Conservation (phyloP, 2,888 invertebrate species). For the Cantharis flavilabris region DNA sequence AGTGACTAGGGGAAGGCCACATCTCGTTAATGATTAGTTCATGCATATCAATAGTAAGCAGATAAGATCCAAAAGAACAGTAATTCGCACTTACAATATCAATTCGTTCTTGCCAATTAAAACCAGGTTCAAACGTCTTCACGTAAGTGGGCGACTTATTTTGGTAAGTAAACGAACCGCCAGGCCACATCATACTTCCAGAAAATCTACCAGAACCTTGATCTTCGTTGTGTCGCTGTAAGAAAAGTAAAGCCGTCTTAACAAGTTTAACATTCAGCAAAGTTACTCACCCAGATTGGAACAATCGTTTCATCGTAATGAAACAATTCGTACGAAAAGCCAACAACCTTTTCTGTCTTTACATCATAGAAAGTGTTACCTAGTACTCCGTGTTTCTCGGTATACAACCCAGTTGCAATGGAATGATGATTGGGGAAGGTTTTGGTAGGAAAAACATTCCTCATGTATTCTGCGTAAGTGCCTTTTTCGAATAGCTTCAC, state of each 20-base stretch:
- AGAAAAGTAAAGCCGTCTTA: slow-evolving; percentile 4
- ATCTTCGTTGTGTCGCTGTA: slow-evolving; percentile 63
- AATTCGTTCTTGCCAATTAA: slow-evolving; percentile 60
- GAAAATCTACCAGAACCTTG: slow-evolving; percentile 59
- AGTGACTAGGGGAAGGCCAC: too few species aligned
- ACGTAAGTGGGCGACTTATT: slow-evolving; percentile 56
- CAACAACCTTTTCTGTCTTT: slow-evolving; percentile 43
- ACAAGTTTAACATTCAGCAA: not conserved
- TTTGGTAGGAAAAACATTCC: slow-evolving; percentile 69
- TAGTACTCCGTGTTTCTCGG: slow-evolving; percentile 71
- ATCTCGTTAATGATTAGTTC: too few species aligned
- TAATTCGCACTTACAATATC: slow-evolving; percentile 54
- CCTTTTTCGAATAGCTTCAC: slow-evolving; percentile 61
- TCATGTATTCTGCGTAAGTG: slow-evolving; percentile 62
- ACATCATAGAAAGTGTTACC: slow-evolving; percentile 66
- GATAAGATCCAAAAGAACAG: too few species aligned
- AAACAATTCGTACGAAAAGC: slow-evolving; percentile 57
- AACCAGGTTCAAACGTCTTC: slow-evolving; percentile 51
- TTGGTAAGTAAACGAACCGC: slow-evolving; percentile 60
- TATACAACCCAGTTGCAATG: slow-evolving; percentile 70
- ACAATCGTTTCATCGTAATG: slow-evolving; percentile 60
- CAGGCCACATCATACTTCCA: slow-evolving; percentile 76
- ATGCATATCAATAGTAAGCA: too few species aligned
- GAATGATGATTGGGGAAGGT: slow-evolving; percentile 78
- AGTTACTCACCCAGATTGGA: slow-evolving; percentile 63